phyloP scores from a whole-genome alignment of 92 coral and sea anemone species.

The Desmophyllum pertusum region DNA sequence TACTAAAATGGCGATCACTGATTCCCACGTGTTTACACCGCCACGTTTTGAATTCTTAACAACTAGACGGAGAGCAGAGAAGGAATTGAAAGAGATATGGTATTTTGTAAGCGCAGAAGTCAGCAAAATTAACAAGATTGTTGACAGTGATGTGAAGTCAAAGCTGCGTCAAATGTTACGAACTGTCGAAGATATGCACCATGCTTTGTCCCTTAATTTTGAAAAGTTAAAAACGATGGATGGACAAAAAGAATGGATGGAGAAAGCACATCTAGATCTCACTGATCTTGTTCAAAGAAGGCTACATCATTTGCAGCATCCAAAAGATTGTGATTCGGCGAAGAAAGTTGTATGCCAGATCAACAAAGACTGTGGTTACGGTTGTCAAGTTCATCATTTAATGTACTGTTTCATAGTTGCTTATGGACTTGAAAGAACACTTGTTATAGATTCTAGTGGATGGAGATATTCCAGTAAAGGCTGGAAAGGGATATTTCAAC shows the following conservation, averaged over 20 bases:
- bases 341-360: conserved; percentile 91
- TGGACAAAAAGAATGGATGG: conserved; percentile 63
- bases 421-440: conserved; percentile 85
- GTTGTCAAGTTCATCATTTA: conserved; percentile 93
- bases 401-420: conserved; percentile 92
- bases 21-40: conserved; percentile 3
- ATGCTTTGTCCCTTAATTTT: conserved; percentile 73
- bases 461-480: conserved; percentile 95
- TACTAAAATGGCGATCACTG: not conserved
- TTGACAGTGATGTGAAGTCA: conserved; percentile 32
- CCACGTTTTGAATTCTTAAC: conserved; percentile 67
- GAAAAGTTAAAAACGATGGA: conserved; percentile 66
- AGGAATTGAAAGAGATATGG: conserved; percentile 86
- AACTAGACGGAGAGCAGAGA: conserved; percentile 72
- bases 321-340: conserved; percentile 83
- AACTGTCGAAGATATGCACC: conserved; percentile 78
- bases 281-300: conserved; percentile 83
- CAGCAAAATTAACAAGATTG: conserved; percentile 65
- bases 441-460: conserved; percentile 78
- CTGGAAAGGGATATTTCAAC: conserved; percentile 86
- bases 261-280: conserved; percentile 72
- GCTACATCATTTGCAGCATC: conserved; percentile 79
- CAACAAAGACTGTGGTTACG: conserved; percentile 97
- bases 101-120: conserved; percentile 91
- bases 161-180: conserved; percentile 65